Base-by-base conservation (phyloP, 2,113 vertebrate genomes). In the Calonectris borealis region DNA sequence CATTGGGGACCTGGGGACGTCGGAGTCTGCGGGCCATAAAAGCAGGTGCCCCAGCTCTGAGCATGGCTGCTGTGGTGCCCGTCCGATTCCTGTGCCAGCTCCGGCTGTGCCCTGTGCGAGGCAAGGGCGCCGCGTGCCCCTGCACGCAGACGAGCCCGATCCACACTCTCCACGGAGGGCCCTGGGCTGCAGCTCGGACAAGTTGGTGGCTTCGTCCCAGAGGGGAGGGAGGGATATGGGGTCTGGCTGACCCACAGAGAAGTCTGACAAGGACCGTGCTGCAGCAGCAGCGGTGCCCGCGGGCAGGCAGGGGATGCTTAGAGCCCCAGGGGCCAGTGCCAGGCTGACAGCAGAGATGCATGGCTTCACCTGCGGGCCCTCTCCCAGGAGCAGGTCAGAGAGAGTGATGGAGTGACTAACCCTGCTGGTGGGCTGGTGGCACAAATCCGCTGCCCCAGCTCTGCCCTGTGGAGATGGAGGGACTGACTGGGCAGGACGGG, bases 31-130 rank as follows among this genome's bases (percentile, higher is more conserved):
- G 48, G 52, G 54, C 44, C 22, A 8, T 26, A 9, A 6, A 60
- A n/a, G n/a, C 38, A 61, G 61, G 27, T 54, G 16, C 6, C 5
- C 8, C 62, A 31, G 75, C 36, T 75, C 46, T 69, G 51, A 80
- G 27, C 18, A 24, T 0, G 2, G 36, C 38, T 68, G 7, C 52
- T 54, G 51, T 3, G 3, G 8, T 49, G 31, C 38, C 48, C 1
- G 2, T 29, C 62, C 0, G 0, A 15, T 51, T 86, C 52, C 90
- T 79, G 46, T 0, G 0, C 36, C 64, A 60, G 42, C 48, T 83
- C 38, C 42, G 29, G 14, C 14, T 72, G 54, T 91, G 68, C n/a
- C 42, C 48, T 76, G 55, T 44, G 40, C 3, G 0, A 2, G n/a
- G 18, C 0, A 4, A 12, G 52, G 42, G 22, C 25, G 11, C 24